Percentiles rank a stretch among this genome's conserved stretches.
Conservation (phyloP, 1,140 invertebrate species). For the Pteromalus puparum region DNA sequence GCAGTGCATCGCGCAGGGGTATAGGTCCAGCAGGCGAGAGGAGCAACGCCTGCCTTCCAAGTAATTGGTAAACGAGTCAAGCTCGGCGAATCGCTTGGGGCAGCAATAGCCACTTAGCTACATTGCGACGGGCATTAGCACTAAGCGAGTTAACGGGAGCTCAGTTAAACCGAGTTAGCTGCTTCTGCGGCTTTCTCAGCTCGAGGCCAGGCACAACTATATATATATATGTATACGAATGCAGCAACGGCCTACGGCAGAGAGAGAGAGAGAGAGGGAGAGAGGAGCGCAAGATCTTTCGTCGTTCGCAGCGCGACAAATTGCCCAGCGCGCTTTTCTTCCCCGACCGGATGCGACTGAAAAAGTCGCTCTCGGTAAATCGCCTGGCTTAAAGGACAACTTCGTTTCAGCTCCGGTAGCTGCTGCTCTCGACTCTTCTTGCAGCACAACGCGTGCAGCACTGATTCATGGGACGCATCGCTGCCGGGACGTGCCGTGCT, state of each 20-base stretch:
- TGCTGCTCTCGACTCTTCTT: neutral
- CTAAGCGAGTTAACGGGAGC: slow-evolving; percentile 71
- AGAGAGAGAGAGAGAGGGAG: too few species aligned
- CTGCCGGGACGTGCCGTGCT: neutral
- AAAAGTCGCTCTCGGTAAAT: slow-evolving; percentile 4
- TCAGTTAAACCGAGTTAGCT: slow-evolving; percentile 68
- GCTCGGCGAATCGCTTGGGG: slow-evolving; percentile 65
- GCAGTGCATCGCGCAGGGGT: neutral
- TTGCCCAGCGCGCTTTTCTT: slow-evolving; percentile 3
- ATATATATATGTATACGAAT: too few species aligned
- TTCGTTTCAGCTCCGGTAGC: neutral
- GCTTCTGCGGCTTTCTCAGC: slow-evolving; percentile 33
- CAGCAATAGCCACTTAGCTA: slow-evolving; percentile 71
- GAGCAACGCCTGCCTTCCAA: slow-evolving; percentile 33
- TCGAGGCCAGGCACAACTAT: neutral
- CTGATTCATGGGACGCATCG: neutral
- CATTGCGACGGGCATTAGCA: slow-evolving; percentile 71
- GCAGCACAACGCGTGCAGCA: neutral
- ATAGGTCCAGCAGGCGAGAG: neutral
- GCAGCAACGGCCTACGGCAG: neutral
- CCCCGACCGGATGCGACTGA: neutral
- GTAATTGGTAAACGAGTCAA: slow-evolving; percentile 70
- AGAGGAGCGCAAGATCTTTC: neutral
- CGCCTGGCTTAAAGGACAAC: neutral
- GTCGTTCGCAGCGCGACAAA: neutral